These are phyloP conservation scores for Chloroclystis v-ata DNA, from an alignment of 2,888 invertebrate genomes.

Conservation along the genomic window DNA sequence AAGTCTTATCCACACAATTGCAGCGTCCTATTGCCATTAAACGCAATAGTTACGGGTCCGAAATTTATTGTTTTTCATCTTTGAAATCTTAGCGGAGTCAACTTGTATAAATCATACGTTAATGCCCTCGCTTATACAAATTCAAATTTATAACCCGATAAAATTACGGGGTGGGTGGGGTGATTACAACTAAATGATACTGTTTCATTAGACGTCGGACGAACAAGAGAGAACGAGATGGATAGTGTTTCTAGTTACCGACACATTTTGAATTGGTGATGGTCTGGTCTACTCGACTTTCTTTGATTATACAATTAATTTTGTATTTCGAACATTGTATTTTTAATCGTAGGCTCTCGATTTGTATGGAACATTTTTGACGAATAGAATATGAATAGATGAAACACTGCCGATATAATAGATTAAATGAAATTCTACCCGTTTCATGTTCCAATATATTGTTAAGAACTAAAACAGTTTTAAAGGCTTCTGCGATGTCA, in stretches of 20 bases:
- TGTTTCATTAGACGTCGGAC: conserved; percentile 48
- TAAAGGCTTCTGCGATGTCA: too few relatives aligned
- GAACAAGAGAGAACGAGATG: conserved; percentile 9
- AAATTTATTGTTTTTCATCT: conserved; percentile 79
- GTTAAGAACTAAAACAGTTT: too few relatives aligned
- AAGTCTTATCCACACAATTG: conserved; percentile 42
- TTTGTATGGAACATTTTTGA: too few relatives aligned
- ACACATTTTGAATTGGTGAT: too few relatives aligned
- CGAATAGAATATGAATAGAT: too few relatives aligned
- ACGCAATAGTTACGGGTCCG: conserved; percentile 73
- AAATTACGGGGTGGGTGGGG: conserved; percentile 64
- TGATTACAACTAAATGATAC: conserved; percentile 61
- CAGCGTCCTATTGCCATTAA: conserved; percentile 52
- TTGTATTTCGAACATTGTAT: too few relatives aligned
- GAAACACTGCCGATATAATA: too few relatives aligned
- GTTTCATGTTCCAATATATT: too few relatives aligned
- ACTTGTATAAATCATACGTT: conserved; percentile 77
- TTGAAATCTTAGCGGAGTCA: conserved; percentile 78
- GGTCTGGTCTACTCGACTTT: too few relatives aligned
- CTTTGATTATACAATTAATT: too few relatives aligned
- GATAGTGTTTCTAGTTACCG: neutral
- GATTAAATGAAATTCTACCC: too few relatives aligned
- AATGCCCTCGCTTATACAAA: conserved; percentile 76
- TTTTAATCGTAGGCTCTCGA: too few relatives aligned
- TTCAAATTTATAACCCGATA: conserved; percentile 80